Conservation (phyloP, 2,888 invertebrate genomes). For the Drosophila atripex region DNA sequence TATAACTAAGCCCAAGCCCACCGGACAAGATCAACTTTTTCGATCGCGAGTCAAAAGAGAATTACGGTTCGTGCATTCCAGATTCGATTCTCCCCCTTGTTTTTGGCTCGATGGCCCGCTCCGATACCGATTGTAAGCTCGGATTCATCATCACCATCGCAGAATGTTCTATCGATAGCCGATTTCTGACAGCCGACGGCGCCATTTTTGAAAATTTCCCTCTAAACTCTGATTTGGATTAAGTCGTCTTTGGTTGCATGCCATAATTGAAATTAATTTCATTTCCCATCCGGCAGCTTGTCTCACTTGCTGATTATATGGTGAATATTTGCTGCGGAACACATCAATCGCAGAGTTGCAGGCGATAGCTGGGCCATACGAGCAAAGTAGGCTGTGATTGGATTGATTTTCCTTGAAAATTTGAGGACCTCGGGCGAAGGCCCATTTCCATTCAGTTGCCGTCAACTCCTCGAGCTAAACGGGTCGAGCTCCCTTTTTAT, state of each 20-base stretch:
- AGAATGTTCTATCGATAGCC: slow-evolving; percentile 1
- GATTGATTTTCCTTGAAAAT: neutral
- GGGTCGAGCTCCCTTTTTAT: neutral
- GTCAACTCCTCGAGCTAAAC: neutral
- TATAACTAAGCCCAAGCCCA: slow-evolving; percentile 17
- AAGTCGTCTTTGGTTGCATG: neutral
- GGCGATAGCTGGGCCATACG: neutral
- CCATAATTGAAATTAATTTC: neutral
- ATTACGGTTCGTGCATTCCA: neutral
- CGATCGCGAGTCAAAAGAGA: slow-evolving; percentile 14
- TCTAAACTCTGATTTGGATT: neutral
- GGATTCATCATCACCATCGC: slow-evolving; percentile 4
- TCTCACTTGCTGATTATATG: too few species aligned
- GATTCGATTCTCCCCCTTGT: neutral
- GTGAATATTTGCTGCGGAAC: neutral
- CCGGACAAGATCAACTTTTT: slow-evolving; percentile 25
- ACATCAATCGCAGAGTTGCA: neutral
- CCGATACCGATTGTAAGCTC: slow-evolving; percentile 14
- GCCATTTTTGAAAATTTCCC: neutral
- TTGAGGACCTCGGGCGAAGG: neutral
- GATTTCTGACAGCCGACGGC: neutral
- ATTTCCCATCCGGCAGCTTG: neutral
- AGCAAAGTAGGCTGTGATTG: neutral
- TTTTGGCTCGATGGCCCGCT: neutral
- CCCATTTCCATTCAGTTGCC: neutral